Conservation (phyloP, 2,113 vertebrate species). For the Nothocercus julius region DNA sequence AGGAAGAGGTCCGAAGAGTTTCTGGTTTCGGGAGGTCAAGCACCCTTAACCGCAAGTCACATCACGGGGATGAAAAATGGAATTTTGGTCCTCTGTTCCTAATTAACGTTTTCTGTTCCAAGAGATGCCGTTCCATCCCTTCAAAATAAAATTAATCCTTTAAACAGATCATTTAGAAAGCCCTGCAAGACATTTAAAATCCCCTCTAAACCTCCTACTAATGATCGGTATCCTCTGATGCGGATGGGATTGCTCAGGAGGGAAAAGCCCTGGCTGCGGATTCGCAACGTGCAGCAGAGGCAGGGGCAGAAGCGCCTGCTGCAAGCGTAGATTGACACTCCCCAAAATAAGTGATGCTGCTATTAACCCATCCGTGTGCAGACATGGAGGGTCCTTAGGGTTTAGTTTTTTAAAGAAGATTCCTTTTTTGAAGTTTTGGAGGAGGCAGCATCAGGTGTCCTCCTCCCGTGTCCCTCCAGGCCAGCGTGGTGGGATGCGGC, state of each 20-base stretch:
- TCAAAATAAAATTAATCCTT: slow-evolving; percentile 54
- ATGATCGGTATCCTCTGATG: neutral
- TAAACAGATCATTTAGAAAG: slow-evolving; percentile 5
- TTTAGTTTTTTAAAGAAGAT: too few relatives aligned
- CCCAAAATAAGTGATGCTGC: neutral
- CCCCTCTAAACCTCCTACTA: neutral
- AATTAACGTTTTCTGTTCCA: slow-evolving; percentile 51
- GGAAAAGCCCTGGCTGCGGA: neutral
- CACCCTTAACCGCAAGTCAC: neutral
- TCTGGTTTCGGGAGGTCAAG: slow-evolving; percentile 39
- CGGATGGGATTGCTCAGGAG: slow-evolving; percentile 12
- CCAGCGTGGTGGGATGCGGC: fast-evolving
- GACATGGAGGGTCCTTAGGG: neutral
- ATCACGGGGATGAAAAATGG: slow-evolving; percentile 39
- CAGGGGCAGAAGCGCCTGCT: neutral
- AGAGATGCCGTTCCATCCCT: slow-evolving; percentile 22
- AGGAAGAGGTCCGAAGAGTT: neutral
- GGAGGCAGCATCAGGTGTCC: too few relatives aligned
- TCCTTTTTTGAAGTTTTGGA: neutral
- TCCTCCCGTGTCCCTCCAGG: too few relatives aligned
- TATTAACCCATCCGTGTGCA: neutral
- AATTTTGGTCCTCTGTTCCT: slow-evolving; percentile 61
- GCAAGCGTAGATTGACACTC: neutral
- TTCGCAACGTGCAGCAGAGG: neutral
- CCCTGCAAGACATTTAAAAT: slow-evolving; percentile 18